Percentiles rank a stretch among this genome's conserved stretches.
Conservation (phyloP, 1,140 invertebrate genomes). For the Bathynomus jamesi region DNA sequence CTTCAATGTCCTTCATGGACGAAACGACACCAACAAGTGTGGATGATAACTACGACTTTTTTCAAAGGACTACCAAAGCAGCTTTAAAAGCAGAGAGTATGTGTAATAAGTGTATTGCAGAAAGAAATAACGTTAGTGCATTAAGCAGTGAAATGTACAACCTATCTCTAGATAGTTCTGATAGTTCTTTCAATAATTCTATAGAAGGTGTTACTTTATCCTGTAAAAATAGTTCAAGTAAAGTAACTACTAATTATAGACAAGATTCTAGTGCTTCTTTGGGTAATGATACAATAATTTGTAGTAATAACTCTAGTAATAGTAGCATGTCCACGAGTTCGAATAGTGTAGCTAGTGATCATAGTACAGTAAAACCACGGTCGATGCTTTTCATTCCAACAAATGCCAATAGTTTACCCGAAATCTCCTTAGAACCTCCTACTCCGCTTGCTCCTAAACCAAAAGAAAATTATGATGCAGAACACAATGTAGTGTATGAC, state of each 20-base stretch:
- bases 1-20: neutral
- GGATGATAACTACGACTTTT: neutral
- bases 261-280: slow-evolving; percentile 1
- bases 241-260: too few species aligned
- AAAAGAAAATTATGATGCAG: slow-evolving; percentile 15
- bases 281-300: slow-evolving; percentile 6
- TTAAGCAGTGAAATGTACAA: neutral
- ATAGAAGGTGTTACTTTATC: neutral
- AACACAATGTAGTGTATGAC: slow-evolving; percentile 22
- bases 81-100: neutral
- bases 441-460: slow-evolving; percentile 33
- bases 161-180: neutral
- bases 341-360: slow-evolving; percentile 15
- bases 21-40: neutral
- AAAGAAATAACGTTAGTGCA: neutral
- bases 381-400: slow-evolving; percentile 29
- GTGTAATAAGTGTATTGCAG: neutral
- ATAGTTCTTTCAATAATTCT: neutral
- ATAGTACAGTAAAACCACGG: slow-evolving; percentile 13
- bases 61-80: neutral
- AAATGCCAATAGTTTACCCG: slow-evolving; percentile 31
- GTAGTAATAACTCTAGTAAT: slow-evolving; percentile 26
- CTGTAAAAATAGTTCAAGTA: neutral
- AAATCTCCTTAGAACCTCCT: slow-evolving; percentile 33
- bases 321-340: slow-evolving; percentile 34